A percentile compares a stretch with the other conserved stretches of the same genome.
Evolutionary conservation across 2,113 vertebrate species (phyloP).

Genomic region (Sinocyclocheilus grahami): DNA sequence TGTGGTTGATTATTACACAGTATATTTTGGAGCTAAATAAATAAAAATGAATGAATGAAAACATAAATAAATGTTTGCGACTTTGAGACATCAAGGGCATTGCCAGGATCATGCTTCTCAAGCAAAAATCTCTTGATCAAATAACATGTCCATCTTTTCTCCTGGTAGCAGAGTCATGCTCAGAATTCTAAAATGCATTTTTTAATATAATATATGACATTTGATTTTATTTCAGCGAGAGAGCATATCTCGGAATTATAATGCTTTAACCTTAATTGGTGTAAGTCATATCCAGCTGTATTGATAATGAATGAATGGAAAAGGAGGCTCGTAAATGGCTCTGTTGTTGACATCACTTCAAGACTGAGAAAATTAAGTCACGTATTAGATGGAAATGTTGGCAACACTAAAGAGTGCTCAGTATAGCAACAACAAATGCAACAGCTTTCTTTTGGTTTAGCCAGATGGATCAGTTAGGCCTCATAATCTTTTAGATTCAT

Average conservation of each 20-base stretch:
- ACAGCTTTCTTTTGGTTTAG: neutral
- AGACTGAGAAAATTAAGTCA: neutral
- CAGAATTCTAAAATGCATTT: neutral
- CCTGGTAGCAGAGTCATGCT: neutral
- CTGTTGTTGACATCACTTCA: conserved; percentile 39
- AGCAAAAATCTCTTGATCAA: neutral
- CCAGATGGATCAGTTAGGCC: neutral
- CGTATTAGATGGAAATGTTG: conserved; percentile 11
- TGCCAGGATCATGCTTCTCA: neutral
- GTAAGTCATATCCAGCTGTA: neutral
- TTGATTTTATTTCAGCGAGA: neutral
- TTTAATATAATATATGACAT: neutral
- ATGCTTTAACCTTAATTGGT: conserved; percentile 27
- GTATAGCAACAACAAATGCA: neutral
- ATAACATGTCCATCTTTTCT: neutral
- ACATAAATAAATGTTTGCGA: neutral
- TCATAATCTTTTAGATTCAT: neutral
- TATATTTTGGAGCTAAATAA: neutral
- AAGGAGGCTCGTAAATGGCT: conserved; percentile 35
- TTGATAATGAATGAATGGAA: conserved; percentile 22
- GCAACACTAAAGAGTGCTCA: neutral
- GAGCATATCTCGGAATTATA: neutral
- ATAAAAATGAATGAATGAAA: neutral
- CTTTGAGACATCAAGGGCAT: neutral
- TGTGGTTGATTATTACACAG: neutral